Evolutionary conservation across 2,888 invertebrate genomes (phyloP), one percentile per base, ranked within the genome.

Genomic region (Anodontia alba): DNA sequence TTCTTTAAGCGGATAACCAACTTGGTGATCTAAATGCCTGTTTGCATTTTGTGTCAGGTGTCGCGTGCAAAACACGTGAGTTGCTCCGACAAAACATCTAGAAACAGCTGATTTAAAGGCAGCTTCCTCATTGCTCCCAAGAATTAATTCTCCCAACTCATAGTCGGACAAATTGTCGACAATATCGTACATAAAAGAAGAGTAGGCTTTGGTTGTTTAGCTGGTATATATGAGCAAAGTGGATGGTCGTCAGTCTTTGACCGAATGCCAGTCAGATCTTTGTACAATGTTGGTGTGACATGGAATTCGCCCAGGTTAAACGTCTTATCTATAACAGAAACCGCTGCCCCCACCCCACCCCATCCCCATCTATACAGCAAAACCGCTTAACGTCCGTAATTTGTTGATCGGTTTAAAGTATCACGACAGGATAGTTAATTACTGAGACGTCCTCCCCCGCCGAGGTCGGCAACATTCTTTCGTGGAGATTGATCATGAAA

Each of bases 281-380:
- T 38, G 38, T 38, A 38, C 5, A 38, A 5, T 5, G 38, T 38
- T 26, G 29, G 57, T 2, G 57, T 26, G 5, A 26, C 57, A 26
- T 57, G 29, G 26, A 57, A 57, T 17, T 57, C 57, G 5, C 57
- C 57, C 10, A 57, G 57, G 57, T 57, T 57, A 26, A n/a, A 57
- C 5, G 57, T 26, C 15, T 57, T 57, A 23, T 57, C 57, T 1
- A 57, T 57, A 43, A 5, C 49, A n/a, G 17, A 49, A 5, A 49
- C 3, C 20, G 49, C 49, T n/a, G 5, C 49, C n/a, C 5, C n/a
- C n/a, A n/a, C n/a, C n/a, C n/a, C n/a, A n/a, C n/a, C n/a, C n/a
- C n/a, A n/a, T n/a, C n/a, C 5, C 49, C 20, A 10, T 49, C 26
- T 26, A 8, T 57, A 26, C 26, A n/a, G 15, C 57, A 57, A 26